phyloP scores from a whole-genome alignment of 2,113 vertebrate species.

The Monopterus albus region DNA sequence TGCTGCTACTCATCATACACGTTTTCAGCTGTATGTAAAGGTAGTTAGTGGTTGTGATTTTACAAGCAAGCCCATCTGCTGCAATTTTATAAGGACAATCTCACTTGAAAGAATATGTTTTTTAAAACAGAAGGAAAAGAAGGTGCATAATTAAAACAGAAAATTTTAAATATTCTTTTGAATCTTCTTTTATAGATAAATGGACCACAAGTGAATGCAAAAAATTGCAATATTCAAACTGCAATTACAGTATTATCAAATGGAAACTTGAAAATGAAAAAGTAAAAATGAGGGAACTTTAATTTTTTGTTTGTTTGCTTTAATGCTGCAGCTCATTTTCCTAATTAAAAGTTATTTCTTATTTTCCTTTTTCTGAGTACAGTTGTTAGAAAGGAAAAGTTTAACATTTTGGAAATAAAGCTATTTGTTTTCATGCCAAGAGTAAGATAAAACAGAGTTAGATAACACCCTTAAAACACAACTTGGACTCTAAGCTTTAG shows the following conservation, averaged over 20 bases:
- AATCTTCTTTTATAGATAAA: neutral
- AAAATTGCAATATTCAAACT: neutral
- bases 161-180: neutral
- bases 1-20: conserved; percentile 45
- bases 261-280: no score
- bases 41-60: conserved; percentile 46
- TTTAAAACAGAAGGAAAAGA: no score
- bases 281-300: no score
- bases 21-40: conserved; percentile 47
- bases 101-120: conserved; percentile 9
- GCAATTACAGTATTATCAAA: no score
- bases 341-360: no score
- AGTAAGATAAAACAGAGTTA: neutral
- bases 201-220: neutral
- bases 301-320: no score
- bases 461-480: no score
- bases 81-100: conserved; percentile 28
- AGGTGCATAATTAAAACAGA: neutral
- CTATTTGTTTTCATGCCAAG: neutral
- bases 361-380: no score
- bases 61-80: conserved; percentile 28
- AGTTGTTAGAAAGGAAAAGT: neutral
- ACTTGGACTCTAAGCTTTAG: no score
- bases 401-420: neutral
- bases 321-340: no score